These are phyloP conservation scores for Novumbra hubbsi DNA, from an alignment of 2,797 vertebrate genomes.

Conservation along the genomic window DNA sequence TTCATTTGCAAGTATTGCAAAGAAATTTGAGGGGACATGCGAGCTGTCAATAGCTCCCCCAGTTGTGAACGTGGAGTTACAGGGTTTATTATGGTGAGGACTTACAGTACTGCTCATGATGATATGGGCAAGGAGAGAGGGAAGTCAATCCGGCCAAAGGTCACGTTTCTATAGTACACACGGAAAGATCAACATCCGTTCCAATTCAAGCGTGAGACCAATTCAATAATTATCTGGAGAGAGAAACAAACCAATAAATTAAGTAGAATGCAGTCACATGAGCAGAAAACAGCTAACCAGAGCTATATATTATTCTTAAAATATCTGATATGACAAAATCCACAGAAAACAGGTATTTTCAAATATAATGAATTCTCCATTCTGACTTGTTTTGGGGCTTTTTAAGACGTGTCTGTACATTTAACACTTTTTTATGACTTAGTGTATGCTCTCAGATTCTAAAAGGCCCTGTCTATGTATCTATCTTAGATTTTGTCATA, in stretches of 20 bases:
- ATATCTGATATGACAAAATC: too few relatives aligned
- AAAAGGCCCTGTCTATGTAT: too few relatives aligned
- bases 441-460: too few relatives aligned
- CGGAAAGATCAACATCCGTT: not conserved
- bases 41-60: too few relatives aligned
- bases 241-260: not conserved
- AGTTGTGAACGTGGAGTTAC: too few relatives aligned
- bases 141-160: not conserved
- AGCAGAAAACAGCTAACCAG: not conserved
- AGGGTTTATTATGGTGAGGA: not conserved
- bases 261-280: not conserved
- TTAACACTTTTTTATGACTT: too few relatives aligned
- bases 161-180: not conserved
- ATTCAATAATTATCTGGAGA: not conserved
- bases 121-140: not conserved
- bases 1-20: not conserved
- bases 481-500: too few relatives aligned
- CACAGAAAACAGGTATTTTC: too few relatives aligned
- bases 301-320: not conserved
- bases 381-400: too few relatives aligned
- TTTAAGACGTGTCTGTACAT: too few relatives aligned
- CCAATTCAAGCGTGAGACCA: not conserved
- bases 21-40: not conserved
- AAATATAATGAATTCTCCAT: too few relatives aligned
- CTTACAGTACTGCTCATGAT: conserved; percentile 18